Percentiles rank a stretch among this genome's conserved stretches.
phyloP scores from a whole-genome alignment of 2,113 vertebrate genomes.

The Myotis yumanensis region DNA sequence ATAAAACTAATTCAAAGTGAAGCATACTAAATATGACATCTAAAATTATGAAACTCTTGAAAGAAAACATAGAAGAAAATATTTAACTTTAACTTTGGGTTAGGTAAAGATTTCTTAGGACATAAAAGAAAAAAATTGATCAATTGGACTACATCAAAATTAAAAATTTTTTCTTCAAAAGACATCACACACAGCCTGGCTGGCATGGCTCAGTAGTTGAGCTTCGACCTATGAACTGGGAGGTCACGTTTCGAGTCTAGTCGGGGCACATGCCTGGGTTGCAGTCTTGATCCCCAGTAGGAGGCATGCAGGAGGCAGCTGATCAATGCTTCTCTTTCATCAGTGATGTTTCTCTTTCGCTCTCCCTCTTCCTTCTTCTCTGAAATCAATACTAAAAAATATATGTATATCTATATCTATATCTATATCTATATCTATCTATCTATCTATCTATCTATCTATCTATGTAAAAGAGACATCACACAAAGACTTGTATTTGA shows the following conservation, averaged over 20 bases:
- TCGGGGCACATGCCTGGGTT: neutral
- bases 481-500: neutral
- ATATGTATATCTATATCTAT: too few species aligned
- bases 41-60: neutral
- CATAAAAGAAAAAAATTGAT: neutral
- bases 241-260: too few species aligned
- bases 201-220: too few species aligned
- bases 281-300: too few species aligned
- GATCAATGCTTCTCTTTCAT: too few species aligned
- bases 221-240: too few species aligned
- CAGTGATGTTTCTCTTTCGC: too few species aligned
- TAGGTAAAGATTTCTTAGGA: conserved; percentile 11
- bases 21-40: neutral
- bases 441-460: too few species aligned
- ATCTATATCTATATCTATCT: too few species aligned
- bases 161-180: neutral
- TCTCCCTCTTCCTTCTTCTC: too few species aligned
- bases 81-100: neutral
- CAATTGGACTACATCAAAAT: neutral
- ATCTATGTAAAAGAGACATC: neutral
- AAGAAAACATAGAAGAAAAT: neutral
- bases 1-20: neutral
- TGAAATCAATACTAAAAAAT: too few species aligned
- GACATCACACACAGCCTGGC: neutral
- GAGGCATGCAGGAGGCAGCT: too few species aligned